Evolutionary conservation across 2,113 vertebrate genomes (phyloP).

Genomic region (Ceratotherium simum): DNA sequence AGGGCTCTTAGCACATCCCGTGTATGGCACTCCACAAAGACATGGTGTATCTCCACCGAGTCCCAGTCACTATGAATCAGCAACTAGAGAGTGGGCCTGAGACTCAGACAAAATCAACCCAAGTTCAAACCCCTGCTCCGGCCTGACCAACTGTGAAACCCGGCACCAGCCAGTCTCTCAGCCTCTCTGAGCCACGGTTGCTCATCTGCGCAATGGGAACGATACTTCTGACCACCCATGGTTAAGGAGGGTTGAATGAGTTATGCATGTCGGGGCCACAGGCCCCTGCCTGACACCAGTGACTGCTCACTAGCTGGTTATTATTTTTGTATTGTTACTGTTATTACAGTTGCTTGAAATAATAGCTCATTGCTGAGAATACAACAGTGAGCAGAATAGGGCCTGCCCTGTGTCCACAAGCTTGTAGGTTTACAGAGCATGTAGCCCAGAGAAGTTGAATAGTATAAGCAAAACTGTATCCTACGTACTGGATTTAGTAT

Average conservation of each 20-base stretch:
- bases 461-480: not conserved
- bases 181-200: not conserved
- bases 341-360: not conserved
- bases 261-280: accelerated
- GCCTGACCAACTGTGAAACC: not conserved
- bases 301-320: not conserved
- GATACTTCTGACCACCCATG: not conserved
- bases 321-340: not conserved
- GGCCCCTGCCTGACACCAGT: not conserved
- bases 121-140: not conserved
- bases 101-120: not conserved
- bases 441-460: not conserved
- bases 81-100: not conserved
- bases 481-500: not conserved
- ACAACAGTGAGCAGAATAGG: not conserved
- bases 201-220: not conserved
- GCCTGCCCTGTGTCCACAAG: not conserved
- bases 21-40: not conserved
- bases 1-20: not conserved
- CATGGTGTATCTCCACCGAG: not conserved
- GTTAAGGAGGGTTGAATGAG: not conserved
- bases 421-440: not conserved
- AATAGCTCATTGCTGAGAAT: not conserved
- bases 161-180: accelerated
- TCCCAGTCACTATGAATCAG: not conserved